Conservation (phyloP, 2,888 invertebrate species). For the Rhagophthalmus giganteus region DNA sequence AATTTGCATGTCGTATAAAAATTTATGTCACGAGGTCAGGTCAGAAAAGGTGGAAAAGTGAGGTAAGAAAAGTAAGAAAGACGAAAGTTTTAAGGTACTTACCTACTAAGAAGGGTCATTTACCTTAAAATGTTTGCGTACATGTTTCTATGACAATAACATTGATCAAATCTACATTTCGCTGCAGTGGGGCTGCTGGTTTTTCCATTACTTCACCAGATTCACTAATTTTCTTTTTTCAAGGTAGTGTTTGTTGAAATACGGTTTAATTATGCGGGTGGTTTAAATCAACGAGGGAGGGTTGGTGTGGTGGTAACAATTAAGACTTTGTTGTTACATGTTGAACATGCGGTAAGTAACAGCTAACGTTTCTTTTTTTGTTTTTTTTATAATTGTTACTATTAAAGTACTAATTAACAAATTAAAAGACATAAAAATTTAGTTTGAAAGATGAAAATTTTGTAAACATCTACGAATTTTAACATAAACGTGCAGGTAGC, state of each 20-base stretch:
- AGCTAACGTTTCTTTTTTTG: too few relatives aligned
- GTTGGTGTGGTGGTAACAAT: constrained; percentile 10
- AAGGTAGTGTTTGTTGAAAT: constrained; percentile 18
- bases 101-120: constrained; percentile 39
- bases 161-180: constrained; percentile 48
- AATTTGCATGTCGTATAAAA: too few relatives aligned
- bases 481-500: too few relatives aligned
- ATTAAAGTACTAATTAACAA: too few relatives aligned
- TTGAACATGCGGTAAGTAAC: constrained; percentile 6
- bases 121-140: constrained; percentile 49
- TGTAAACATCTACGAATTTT: too few relatives aligned
- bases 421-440: too few relatives aligned
- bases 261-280: constrained; percentile 15
- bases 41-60: background rate
- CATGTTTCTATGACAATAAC: constrained; percentile 44
- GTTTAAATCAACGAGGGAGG: constrained; percentile 17
- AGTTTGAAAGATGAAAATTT: too few relatives aligned
- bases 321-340: constrained; percentile 5
- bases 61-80: background rate
- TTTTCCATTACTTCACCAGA: constrained; percentile 18
- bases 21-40: background rate
- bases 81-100: background rate
- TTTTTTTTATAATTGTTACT: too few relatives aligned
- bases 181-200: constrained; percentile 9
- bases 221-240: constrained; percentile 24